Evolutionary conservation across 2,888 invertebrate species (phyloP).

Genomic region (Scaptodrosophila latifasciaeformis): DNA sequence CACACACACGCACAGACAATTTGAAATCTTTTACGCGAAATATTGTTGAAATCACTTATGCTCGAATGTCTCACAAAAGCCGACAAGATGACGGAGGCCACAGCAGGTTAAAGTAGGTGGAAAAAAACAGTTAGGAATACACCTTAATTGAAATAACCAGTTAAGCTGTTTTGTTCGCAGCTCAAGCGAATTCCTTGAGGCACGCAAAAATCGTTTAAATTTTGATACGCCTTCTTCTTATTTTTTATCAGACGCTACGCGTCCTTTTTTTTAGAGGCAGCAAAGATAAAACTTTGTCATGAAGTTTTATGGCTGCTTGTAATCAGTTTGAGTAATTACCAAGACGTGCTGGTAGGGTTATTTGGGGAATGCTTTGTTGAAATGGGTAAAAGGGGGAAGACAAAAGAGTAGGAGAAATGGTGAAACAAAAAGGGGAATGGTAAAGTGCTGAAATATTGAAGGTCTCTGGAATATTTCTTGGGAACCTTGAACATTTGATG

Average conservation of each 20-base stretch:
- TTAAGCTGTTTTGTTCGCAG: constrained; percentile 21
- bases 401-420: constrained; percentile 18
- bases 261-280: too few species aligned
- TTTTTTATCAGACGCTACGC: too few species aligned
- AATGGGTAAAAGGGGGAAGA: background rate
- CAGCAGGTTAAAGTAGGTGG: background rate
- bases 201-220: constrained; percentile 60
- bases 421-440: background rate
- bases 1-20: constrained; percentile 49
- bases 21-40: constrained; percentile 70
- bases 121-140: constrained; percentile 9
- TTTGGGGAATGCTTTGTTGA: background rate
- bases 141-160: constrained; percentile 53
- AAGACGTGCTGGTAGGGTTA: constrained; percentile 44
- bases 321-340: constrained; percentile 67
- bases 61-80: constrained; percentile 37
- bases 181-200: constrained; percentile 3
- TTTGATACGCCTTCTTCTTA: constrained; percentile 24
- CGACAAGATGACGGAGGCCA: background rate
- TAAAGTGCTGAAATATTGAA: background rate
- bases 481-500: background rate
- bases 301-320: constrained; percentile 51
- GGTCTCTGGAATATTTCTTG: background rate
- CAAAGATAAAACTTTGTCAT: constrained; percentile 50
- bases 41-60: constrained; percentile 71